Percentiles rank a stretch among this genome's conserved stretches.
Evolutionary conservation across 1,140 invertebrate species (phyloP).

Genomic region (Atta texana): DNA sequence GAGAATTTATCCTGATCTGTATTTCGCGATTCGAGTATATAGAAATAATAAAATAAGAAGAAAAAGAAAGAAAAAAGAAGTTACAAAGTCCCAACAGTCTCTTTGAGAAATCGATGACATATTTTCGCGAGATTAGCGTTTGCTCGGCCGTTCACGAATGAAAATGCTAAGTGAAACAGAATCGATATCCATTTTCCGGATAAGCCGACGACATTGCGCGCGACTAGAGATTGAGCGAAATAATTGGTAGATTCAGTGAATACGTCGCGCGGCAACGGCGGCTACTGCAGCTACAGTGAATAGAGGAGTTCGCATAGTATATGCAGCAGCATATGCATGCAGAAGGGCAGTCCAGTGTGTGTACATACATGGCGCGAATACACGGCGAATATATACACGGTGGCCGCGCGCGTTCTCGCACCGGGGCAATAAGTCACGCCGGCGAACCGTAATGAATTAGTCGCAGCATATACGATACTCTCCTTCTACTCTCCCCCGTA

Average conservation of each 20-base stretch:
- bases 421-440: constrained; percentile 71
- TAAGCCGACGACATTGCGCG: constrained; percentile 44
- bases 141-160: not conserved
- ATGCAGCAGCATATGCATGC: constrained; percentile 22
- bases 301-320: constrained; percentile 57
- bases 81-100: not conserved
- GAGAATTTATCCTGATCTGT: not conserved
- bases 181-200: constrained; percentile 18
- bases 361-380: constrained; percentile 5
- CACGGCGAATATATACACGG: constrained; percentile 1
- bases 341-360: constrained; percentile 32
- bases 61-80: not conserved
- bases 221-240: constrained; percentile 65
- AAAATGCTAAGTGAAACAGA: constrained; percentile 4
- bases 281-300: constrained; percentile 64
- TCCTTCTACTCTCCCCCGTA: too few relatives aligned
- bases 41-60: not conserved
- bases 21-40: not conserved
- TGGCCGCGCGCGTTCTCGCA: constrained; percentile 22
- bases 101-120: not conserved
- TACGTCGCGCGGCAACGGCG: constrained; percentile 62
- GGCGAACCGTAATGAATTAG: constrained; percentile 72
- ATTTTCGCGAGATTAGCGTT: constrained; percentile 28
- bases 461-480: constrained; percentile 59
- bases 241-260: constrained; percentile 73